Conservation (phyloP, 1,140 invertebrate species). For the Papilio glaucus region DNA sequence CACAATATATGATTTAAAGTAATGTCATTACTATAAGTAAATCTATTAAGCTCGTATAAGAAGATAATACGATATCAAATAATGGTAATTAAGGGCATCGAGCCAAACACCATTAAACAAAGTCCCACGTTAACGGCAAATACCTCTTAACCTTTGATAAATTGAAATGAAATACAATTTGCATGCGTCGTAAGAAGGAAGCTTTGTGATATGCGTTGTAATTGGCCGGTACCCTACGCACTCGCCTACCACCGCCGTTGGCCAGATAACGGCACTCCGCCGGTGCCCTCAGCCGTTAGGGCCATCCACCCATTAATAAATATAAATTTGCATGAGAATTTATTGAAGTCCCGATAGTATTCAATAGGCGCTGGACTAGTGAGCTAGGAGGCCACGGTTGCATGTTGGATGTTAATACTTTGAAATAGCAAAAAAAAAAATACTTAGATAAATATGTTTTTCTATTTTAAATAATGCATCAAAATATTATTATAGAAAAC, state of each 20-base stretch:
- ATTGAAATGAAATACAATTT: constrained; percentile 14
- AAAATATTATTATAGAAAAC: too few species aligned
- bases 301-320: constrained; percentile 30
- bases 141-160: neutral
- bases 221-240: constrained; percentile 2
- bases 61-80: constrained; percentile 12
- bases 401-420: constrained; percentile 11
- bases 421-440: neutral
- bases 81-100: neutral
- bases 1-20: neutral
- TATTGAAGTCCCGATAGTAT: constrained; percentile 14
- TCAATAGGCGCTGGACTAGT: neutral
- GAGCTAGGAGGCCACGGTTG: neutral
- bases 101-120: neutral
- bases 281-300: constrained; percentile 10
- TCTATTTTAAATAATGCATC: too few species aligned
- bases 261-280: neutral
- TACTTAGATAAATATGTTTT: neutral
- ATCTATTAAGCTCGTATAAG: constrained; percentile 1
- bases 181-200: constrained; percentile 1
- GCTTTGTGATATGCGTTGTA: neutral
- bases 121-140: neutral
- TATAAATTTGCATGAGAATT: constrained; percentile 26
- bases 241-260: neutral
- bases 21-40: neutral